Evolutionary conservation across 1,140 invertebrate species (phyloP).

Genomic region (Brachionus manjavacas): DNA sequence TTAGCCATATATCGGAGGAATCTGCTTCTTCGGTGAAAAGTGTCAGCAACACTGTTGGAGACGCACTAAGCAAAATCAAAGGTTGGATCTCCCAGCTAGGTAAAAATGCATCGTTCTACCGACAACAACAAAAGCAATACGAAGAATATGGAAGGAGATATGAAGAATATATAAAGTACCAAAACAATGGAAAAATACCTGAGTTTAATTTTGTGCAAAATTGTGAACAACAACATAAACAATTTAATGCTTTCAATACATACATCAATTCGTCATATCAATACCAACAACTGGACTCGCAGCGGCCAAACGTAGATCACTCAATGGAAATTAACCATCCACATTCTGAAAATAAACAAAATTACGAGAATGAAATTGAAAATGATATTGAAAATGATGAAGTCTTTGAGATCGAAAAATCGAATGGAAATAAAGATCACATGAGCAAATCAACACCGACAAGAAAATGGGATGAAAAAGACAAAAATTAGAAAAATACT

Average conservation of each 20-base stretch:
- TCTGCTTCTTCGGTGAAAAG: background rate
- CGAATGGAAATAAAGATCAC: background rate
- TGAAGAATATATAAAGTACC: background rate
- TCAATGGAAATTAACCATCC: background rate
- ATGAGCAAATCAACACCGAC: background rate
- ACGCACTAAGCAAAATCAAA: background rate
- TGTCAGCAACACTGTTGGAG: background rate
- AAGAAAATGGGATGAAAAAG: background rate
- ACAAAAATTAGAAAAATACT: background rate
- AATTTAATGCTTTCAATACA: background rate
- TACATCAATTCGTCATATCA: background rate
- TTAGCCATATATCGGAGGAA: background rate
- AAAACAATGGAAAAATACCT: background rate
- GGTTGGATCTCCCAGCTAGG: background rate
- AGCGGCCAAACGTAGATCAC: background rate
- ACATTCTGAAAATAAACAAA: background rate
- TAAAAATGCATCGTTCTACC: background rate
- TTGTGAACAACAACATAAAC: background rate
- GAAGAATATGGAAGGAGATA: background rate
- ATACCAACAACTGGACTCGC: background rate
- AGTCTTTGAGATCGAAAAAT: background rate
- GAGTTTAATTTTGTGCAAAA: background rate
- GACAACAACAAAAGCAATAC: background rate
- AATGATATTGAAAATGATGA: background rate
- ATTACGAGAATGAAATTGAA: background rate